Base-by-base conservation (phyloP, 1,140 invertebrate species). In the Schlechtendalia chinensis region DNA sequence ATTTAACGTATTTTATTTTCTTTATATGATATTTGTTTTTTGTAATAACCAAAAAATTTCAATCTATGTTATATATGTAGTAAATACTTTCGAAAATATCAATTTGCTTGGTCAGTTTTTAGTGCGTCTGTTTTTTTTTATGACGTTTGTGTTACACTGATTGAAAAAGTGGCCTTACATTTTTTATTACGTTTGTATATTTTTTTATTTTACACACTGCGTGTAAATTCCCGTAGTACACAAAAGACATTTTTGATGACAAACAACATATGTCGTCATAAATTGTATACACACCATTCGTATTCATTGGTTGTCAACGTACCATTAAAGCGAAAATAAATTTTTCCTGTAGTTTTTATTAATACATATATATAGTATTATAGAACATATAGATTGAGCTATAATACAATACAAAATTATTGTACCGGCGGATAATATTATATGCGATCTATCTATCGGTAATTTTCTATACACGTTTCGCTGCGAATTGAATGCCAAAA, bases 91-190 rank as follows among this genome's bases (percentile, higher is more conserved):
- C 19, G 12, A 39, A 65, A 65, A 69, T 47, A 69, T 47, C 14
- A 69, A 47, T 47, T 69, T 8, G 12, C 12, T 19, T 22, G 63
- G 39, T 69, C 65, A 47, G n/a, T 69, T 69, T 67, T 67, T 67
- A 67, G 63, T 45, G 63, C n/a, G 11, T 22, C 45, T 67, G 39
- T 67, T 63, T 65, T 63, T 65, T 61, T 65, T 65, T 22, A 67
- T 67, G 12, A 45, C 12, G 24, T 69, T 47, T 47, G 27, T 22
- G 39, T 22, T 47, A 47, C n/a, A 24, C 39, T 24, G 65, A 69
- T 69, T 24, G 39, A 47, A 69, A 45, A 69, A 47, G n/a, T 69
- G 14, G n/a, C n/a, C 39, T 17, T 69, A 47, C n/a, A 12, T 6
- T 47, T 39, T 47, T 69, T 47, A 69, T 69, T 47, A 47, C 39